Percentiles rank a stretch among this genome's conserved stretches.
Evolutionary conservation across 1,140 invertebrate species (phyloP).

Genomic region (Cephus cinctus): DNA sequence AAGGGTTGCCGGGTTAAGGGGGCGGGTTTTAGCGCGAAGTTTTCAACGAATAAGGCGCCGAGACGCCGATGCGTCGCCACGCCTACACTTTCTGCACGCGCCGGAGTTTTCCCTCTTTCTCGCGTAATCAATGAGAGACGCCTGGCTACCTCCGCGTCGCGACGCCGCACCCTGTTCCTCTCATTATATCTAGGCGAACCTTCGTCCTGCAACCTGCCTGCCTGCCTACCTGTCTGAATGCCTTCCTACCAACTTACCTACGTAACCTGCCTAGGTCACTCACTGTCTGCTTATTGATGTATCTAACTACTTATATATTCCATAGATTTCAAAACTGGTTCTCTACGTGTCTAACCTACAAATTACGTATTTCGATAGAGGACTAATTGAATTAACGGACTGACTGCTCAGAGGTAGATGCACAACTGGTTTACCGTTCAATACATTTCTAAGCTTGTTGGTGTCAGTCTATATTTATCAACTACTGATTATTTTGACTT

Average conservation of each 20-base stretch:
- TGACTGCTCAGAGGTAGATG: too few species aligned
- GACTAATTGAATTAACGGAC: too few species aligned
- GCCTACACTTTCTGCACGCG: conserved; percentile 49
- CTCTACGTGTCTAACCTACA: too few species aligned
- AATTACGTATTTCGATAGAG: too few species aligned
- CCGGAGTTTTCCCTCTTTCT: conserved; percentile 55
- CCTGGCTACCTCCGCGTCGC: conserved; percentile 28
- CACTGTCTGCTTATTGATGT: background rate
- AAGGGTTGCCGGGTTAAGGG: conserved; percentile 15
- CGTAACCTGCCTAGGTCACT: background rate
- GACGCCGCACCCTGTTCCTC: conserved; percentile 21
- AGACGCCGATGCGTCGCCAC: conserved; percentile 50
- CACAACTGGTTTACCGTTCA: too few species aligned
- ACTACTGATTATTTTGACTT: too few species aligned
- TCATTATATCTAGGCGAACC: too few species aligned
- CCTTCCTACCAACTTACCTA: background rate
- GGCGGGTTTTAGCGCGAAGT: conserved; percentile 57
- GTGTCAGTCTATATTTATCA: too few species aligned
- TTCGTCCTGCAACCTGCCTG: background rate
- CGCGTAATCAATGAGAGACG: conserved; percentile 54
- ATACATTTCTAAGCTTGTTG: too few species aligned
- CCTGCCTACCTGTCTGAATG: background rate
- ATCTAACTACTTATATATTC: too few species aligned
- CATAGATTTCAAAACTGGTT: too few species aligned
- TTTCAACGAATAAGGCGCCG: conserved; percentile 57